phyloP scores from a whole-genome alignment of 2,888 invertebrate species.

The Lutraria lutraria region DNA sequence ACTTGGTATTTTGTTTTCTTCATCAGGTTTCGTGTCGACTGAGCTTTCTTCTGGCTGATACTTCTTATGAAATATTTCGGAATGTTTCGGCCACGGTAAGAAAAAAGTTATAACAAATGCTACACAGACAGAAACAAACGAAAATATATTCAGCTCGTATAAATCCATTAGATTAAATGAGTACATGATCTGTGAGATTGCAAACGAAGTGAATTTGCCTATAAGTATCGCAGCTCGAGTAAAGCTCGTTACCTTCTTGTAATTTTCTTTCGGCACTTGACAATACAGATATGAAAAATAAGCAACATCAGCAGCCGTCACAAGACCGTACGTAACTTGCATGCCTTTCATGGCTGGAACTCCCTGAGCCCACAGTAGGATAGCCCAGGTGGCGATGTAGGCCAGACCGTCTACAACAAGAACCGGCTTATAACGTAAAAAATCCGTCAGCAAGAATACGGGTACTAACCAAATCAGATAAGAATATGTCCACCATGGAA shows the following conservation, averaged over 20 bases:
- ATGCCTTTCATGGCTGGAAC: constrained; percentile 91
- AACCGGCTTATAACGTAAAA: constrained; percentile 94
- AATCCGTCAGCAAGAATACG: constrained; percentile 93
- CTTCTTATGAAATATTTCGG: constrained; percentile 38
- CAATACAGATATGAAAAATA: constrained; percentile 98
- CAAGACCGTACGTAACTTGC: constrained; percentile 93
- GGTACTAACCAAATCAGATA: constrained; percentile 91
- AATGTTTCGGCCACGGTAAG: constrained; percentile 88
- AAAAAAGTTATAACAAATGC: constrained; percentile 92
- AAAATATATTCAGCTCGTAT: constrained; percentile 92
- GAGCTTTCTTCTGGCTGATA: neutral
- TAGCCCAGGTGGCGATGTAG: constrained; percentile 91
- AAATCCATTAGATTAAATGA: constrained; percentile 90
- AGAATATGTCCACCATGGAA: constrained; percentile 95
- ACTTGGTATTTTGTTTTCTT: neutral
- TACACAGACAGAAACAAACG: constrained; percentile 91
- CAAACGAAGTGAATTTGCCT: constrained; percentile 93
- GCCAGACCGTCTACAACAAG: constrained; percentile 93
- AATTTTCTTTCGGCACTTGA: constrained; percentile 92
- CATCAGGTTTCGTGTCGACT: neutral
- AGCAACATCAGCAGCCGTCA: constrained; percentile 95
- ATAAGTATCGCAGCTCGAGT: constrained; percentile 93
- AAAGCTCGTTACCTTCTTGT: constrained; percentile 94
- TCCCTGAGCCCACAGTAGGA: constrained; percentile 92
- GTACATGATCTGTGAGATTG: constrained; percentile 92